These are phyloP conservation scores for Mimumesa dahlbomi DNA, from an alignment of 2,888 invertebrate genomes.

Conservation along the genomic window DNA sequence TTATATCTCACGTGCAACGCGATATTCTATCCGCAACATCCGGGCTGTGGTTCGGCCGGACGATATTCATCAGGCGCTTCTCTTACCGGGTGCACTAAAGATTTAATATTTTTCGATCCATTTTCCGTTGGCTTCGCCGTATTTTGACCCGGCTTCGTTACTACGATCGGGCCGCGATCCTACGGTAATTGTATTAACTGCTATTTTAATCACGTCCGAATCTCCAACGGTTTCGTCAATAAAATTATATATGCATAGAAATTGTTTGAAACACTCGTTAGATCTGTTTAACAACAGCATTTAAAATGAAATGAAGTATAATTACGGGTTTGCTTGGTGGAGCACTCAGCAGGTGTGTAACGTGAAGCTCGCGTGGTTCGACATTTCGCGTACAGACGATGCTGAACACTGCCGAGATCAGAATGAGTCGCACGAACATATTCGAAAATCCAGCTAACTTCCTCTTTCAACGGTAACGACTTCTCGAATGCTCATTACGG, in stretches of 20 bases:
- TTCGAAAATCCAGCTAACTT: neutral
- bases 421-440: conserved; percentile 24
- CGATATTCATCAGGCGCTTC: no score
- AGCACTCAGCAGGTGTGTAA: no score
- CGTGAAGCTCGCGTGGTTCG: conserved; percentile 4
- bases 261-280: no score
- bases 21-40: conserved; percentile 43
- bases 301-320: no score
- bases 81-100: conserved; percentile 10
- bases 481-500: neutral
- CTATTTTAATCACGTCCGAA: no score
- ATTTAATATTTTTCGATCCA: neutral
- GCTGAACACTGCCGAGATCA: conserved; percentile 14
- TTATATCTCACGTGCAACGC: neutral
- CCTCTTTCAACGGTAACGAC: neutral
- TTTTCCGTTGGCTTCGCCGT: neutral
- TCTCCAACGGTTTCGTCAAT: neutral
- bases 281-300: no score
- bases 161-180: neutral
- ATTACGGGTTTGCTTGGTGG: no score
- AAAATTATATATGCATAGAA: no score
- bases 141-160: neutral
- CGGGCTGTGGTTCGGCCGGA: conserved; percentile 8
- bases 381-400: conserved; percentile 16
- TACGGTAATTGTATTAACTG: no score